These are phyloP conservation scores for Archocentrus centrarchus DNA, from an alignment of 2,113 vertebrate species.

Conservation along the genomic window DNA sequence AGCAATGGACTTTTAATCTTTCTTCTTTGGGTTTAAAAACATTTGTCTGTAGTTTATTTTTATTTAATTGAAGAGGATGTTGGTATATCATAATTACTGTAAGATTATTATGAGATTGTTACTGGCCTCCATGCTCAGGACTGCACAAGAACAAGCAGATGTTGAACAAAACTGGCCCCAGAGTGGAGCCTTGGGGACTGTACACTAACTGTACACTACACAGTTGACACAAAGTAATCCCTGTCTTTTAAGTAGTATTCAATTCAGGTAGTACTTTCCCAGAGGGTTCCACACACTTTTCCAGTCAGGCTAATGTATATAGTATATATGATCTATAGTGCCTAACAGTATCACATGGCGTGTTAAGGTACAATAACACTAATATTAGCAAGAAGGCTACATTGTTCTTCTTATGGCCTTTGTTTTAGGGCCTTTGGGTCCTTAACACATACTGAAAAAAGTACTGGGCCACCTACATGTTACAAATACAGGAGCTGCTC, in stretches of 20 bases:
- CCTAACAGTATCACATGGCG: no score
- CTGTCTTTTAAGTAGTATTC: background rate
- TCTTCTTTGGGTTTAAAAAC: background rate
- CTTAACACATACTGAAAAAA: background rate
- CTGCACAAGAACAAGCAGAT: background rate
- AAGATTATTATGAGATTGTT: background rate
- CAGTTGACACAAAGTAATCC: background rate
- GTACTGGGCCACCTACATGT: no score
- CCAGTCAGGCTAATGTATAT: no score
- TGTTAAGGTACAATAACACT: background rate
- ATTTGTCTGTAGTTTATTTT: background rate
- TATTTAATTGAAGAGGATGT: background rate
- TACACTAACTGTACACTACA: background rate
- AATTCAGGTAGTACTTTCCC: no score
- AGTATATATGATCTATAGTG: no score
- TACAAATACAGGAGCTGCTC: no score
- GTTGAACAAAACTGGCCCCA: background rate
- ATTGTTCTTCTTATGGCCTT: background rate
- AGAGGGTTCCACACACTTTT: no score
- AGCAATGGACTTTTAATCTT: background rate
- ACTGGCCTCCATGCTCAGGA: background rate
- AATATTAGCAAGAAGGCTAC: background rate
- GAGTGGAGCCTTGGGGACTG: background rate
- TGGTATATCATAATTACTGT: background rate
- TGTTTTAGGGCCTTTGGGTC: background rate